Evolutionary conservation across 2,888 invertebrate species (phyloP).

Genomic region (Aproaerema taeniolella): DNA sequence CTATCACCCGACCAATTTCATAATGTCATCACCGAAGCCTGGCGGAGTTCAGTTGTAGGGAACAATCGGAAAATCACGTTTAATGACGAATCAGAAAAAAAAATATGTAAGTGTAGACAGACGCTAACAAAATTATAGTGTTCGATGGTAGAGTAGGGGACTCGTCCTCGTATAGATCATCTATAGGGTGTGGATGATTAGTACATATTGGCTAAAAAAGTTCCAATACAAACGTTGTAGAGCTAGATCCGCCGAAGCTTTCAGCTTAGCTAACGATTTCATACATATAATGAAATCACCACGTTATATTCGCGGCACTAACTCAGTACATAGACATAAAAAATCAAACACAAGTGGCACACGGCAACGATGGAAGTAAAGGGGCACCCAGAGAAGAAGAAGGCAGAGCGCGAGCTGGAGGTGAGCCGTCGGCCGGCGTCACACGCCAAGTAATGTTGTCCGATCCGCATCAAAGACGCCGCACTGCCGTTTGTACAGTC

Average conservation of each 20-base stretch:
- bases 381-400: conserved; percentile 15
- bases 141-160: conserved; percentile 68
- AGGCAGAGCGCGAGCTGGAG: conserved; percentile 24
- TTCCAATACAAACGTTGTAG: conserved; percentile 44
- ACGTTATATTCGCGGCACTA: too few relatives aligned
- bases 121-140: conserved; percentile 49
- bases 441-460: conserved; percentile 10
- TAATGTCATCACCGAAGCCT: conserved; percentile 52
- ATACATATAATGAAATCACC: conserved; percentile 29
- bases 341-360: conserved; percentile 26
- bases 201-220: conserved; percentile 34
- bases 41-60: conserved; percentile 52
- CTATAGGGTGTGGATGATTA: conserved; percentile 55
- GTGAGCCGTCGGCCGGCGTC: conserved; percentile 26
- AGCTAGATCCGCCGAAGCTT: conserved; percentile 61
- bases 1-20: conserved; percentile 69
- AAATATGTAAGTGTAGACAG: conserved; percentile 55
- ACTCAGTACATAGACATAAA: conserved; percentile 31
- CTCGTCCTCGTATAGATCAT: conserved; percentile 47
- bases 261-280: conserved; percentile 54
- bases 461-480: conserved; percentile 28
- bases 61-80: conserved; percentile 53
- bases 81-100: conserved; percentile 51
- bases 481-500: conserved; percentile 61
- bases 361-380: conserved; percentile 24